A percentile compares a stretch with the other conserved stretches of the same genome.
These are phyloP conservation scores for Manis javanica DNA, from an alignment of 2,797 vertebrate genomes.

Conservation along the genomic window DNA sequence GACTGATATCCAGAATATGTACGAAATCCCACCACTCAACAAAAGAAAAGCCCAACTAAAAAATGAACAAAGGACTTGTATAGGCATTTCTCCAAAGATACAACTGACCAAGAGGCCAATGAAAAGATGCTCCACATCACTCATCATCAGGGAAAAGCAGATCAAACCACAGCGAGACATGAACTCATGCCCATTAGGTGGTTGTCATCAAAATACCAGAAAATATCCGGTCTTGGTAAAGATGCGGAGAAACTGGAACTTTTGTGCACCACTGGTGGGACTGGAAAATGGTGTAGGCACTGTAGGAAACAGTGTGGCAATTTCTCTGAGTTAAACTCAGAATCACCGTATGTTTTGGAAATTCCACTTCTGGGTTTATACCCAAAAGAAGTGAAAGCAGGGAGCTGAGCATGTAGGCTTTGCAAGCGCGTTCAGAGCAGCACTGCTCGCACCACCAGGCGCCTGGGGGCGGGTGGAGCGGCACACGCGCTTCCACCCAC, in stretches of 20 bases:
- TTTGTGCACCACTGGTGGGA: too few species aligned
- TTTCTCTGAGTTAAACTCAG: background rate
- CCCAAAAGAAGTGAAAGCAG: background rate
- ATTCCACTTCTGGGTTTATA: background rate
- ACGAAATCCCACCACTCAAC: background rate
- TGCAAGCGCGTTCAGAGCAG: background rate
- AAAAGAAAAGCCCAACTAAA: background rate
- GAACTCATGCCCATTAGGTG: too few species aligned
- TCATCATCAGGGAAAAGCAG: background rate
- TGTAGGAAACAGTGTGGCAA: background rate
- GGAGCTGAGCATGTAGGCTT: background rate
- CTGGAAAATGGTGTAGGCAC: background rate
- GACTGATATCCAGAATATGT: background rate
- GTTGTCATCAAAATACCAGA: background rate
- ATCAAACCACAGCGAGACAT: background rate
- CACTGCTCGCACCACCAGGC: background rate
- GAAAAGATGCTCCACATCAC: background rate
- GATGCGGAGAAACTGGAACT: background rate
- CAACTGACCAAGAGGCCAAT: background rate
- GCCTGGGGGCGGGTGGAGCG: too few species aligned
- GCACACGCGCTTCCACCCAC: rapidly evolving
- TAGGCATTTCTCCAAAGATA: background rate
- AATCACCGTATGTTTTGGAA: too few species aligned
- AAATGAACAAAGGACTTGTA: background rate
- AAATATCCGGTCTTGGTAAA: background rate